Evolutionary conservation across 92 coral and sea anemone genomes (phyloP).

Genomic region (Bergia puertoricense): DNA sequence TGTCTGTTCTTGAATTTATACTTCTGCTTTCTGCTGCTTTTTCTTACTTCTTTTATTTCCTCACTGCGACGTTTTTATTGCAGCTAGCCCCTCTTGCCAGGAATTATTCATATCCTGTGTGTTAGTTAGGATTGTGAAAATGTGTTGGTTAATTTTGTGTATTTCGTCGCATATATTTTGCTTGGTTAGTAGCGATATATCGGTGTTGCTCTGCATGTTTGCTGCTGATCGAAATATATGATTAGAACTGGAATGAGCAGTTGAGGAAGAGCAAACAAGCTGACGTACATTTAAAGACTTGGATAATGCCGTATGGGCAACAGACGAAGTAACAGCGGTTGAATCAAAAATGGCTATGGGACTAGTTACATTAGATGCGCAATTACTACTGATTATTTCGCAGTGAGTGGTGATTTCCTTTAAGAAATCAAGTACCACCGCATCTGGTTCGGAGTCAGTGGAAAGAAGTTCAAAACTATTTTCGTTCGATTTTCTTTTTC

Average conservation of each 20-base stretch:
- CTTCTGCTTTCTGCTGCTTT: background rate
- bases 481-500: background rate
- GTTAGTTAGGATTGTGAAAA: constrained; percentile 3
- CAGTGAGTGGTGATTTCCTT: background rate
- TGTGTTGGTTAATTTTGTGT: constrained; percentile 9
- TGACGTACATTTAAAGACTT: background rate
- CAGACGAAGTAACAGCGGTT: background rate
- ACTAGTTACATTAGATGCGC: background rate
- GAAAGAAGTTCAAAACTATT: background rate
- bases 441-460: background rate
- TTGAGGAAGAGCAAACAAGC: constrained; percentile 8
- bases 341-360: background rate
- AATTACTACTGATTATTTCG: background rate
- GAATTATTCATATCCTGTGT: background rate
- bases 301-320: background rate
- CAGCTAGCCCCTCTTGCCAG: constrained; percentile 3
- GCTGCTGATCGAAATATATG: background rate
- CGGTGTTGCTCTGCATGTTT: background rate
- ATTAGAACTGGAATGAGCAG: constrained; percentile 14
- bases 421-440: constrained; percentile 7
- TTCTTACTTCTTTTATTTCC: constrained; percentile 8
- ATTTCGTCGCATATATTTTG: constrained; percentile 2
- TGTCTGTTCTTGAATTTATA: too few species aligned
- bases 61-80: constrained; percentile 8
- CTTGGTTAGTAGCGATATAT: background rate